Evolutionary conservation across 2,113 vertebrate genomes (phyloP), one percentile per base, ranked within the genome.

Genomic region (Lethenteron reissneri): DNA sequence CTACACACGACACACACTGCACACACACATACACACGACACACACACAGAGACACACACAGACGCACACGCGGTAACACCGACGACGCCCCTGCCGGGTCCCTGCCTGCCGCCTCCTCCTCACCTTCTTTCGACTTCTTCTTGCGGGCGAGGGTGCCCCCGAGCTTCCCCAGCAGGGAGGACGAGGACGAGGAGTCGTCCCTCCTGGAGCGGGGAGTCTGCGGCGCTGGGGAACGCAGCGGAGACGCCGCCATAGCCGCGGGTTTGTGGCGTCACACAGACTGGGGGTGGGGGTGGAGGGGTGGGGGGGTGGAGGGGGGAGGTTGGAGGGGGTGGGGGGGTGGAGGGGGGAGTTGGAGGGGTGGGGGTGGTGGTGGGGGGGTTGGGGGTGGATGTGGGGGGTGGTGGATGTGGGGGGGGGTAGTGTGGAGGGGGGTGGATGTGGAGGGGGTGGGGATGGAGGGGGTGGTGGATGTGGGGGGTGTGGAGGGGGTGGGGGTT

Each of bases 91-190:
- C 60, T 14, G 60, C 17, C 4, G 14, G 4, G 14, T 17, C 60
- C 60, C 60, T 64, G 14, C 60, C 60, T 17, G 14, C 60, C 60
- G 3, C 60, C 60, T 17, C 60, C 60, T 64, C 21, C 62, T 17
- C 15, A 68, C 62, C 62, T 68, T 68, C 62, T 21, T 68, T 68
- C 15, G 62, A 68, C 21, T 21, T 68, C 62, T 68, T 68, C 62
- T 68, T 68, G n/a, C 62, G 62, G 62, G 21, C 62, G 9, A 68
- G 21, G 15, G 62, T 68, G 15, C 62, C 62, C 21, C 62, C 62
- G 11, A 68, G n/a, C 6, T 68, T 68, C 21, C 21, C 62, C 62
- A 68, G 62, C 8, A 41, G 25, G 25, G 25, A 41, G 25, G 25
- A 41, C 3, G 25, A 41, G 3, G 25, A 41, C 3, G 25, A 68